Base-by-base conservation (phyloP, 2,113 vertebrate species). In the Tupaia tana region DNA sequence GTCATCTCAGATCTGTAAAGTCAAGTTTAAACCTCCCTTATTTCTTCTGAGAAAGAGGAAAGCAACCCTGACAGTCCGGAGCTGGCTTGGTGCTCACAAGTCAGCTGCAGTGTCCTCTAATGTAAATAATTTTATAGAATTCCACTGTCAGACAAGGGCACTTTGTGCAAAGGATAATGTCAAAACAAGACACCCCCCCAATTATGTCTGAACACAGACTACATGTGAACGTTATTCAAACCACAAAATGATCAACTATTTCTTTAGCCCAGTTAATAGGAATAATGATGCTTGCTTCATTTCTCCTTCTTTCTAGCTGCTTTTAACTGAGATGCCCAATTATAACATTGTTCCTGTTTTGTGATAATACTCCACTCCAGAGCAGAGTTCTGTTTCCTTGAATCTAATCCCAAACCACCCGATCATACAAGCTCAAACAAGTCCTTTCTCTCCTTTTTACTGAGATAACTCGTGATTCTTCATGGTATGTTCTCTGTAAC, bases 11-110 rank as follows among this genome's bases (percentile, higher is more conserved):
- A 86, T 84, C 81, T 89, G 64, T 73, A 34, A 93, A 89, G 11
- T 91, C 19, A 82, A 81, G 56, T 86, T 89, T 82, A 89, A 95
- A 75, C 78, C 12, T 63, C 3, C 6, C 25, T 29, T 86, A 9
- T 94, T 90, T 88, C 58, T 92, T 67, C 54, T 64, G 66, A 84
- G 20, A 85, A 93, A 82, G 52, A 94, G 77, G 90, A 86, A 83
- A 88, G 54, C 43, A 54, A 9, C n/a, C 19, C 12, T 29, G 10
- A 82, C 13, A 90, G 8, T 70, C 56, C 75, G 61, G 56, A 56
- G 16, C 64, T 94, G 70, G 31, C 34, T 20, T 86, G 58, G 63
- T 7, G 6, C 3, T 83, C 66, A 58, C 66, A 70, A 27, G n/a
- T 52, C 59, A 67, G 9, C 19, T 20, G 69, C 56, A 19, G 19